phyloP scores from a whole-genome alignment of 2,113 vertebrate genomes.

The Zosterops lateralis region DNA sequence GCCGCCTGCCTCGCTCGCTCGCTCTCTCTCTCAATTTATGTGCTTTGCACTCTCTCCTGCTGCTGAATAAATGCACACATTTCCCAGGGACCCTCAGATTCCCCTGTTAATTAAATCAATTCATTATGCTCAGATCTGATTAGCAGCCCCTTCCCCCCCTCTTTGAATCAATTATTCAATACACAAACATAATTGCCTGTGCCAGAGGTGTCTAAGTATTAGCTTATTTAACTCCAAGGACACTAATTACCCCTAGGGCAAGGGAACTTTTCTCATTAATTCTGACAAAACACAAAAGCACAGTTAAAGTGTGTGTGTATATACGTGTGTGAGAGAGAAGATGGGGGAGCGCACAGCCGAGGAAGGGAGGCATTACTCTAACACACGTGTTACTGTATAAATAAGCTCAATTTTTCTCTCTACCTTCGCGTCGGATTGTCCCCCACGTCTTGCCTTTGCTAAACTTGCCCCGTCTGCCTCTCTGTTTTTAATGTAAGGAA shows the following conservation, averaged over 20 bases:
- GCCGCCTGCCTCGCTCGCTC: conserved; percentile 79
- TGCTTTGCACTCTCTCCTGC: conserved; percentile 84
- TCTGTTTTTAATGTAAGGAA: not conserved
- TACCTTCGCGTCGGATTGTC: not conserved
- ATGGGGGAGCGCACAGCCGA: conserved; percentile 41
- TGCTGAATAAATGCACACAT: conserved; percentile 90
- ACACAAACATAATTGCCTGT: conserved; percentile 99
- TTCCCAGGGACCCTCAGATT: conserved; percentile 97
- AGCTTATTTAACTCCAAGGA: conserved; percentile 99
- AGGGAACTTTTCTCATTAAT: conserved; percentile 99
- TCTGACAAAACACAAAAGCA: conserved; percentile 99
- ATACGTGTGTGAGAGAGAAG: conserved; percentile 61
- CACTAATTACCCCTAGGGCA: conserved; percentile 99
- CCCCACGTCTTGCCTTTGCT: not conserved
- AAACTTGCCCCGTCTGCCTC: not conserved
- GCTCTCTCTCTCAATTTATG: conserved; percentile 84
- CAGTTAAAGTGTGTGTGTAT: conserved; percentile 87
- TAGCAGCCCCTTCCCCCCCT: conserved; percentile 97
- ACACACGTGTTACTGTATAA: conserved; percentile 64
- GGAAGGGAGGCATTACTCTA: conserved; percentile 46
- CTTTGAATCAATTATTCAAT: conserved; percentile 99
- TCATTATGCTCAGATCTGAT: conserved; percentile 99
- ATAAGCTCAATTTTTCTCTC: conserved; percentile 56
- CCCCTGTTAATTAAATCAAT: conserved; percentile 99
- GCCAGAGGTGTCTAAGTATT: conserved; percentile 99